Conservation (phyloP, 2,797 vertebrate species). For the Pteronotus mesoamericanus region DNA sequence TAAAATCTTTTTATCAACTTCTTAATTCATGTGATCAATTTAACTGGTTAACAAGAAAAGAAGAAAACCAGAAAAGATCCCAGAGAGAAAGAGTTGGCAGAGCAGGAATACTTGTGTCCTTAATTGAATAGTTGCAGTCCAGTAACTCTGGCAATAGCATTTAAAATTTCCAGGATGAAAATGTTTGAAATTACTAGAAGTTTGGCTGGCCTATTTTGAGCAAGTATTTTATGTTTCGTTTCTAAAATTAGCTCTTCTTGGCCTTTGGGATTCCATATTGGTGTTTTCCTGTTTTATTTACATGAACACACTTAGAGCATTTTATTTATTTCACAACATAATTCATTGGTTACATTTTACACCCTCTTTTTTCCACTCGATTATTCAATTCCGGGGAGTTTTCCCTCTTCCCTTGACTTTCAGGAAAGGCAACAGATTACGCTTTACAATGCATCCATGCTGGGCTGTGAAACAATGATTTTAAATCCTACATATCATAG, state of each 20-base stretch:
- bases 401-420: neutral
- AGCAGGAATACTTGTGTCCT: neutral
- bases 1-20: neutral
- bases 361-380: neutral
- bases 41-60: neutral
- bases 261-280: neutral
- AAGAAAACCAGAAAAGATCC: neutral
- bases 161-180: slow-evolving; percentile 31
- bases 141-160: neutral
- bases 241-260: neutral
- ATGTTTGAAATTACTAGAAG: neutral
- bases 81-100: neutral
- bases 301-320: slow-evolving; percentile 11
- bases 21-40: neutral
- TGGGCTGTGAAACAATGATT: neutral
- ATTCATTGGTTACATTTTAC: neutral
- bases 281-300: slow-evolving; percentile 25
- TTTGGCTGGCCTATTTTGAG: neutral
- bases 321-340: neutral
- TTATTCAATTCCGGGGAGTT: neutral
- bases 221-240: slow-evolving; percentile 5
- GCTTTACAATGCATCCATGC: neutral
- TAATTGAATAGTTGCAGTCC: neutral
- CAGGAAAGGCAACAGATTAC: neutral
- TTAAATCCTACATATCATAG: neutral